Evolutionary conservation across 2,797 vertebrate genomes (phyloP), one percentile per base, ranked within the genome.

Genomic region (Myoxocephalus aenaeus): DNA sequence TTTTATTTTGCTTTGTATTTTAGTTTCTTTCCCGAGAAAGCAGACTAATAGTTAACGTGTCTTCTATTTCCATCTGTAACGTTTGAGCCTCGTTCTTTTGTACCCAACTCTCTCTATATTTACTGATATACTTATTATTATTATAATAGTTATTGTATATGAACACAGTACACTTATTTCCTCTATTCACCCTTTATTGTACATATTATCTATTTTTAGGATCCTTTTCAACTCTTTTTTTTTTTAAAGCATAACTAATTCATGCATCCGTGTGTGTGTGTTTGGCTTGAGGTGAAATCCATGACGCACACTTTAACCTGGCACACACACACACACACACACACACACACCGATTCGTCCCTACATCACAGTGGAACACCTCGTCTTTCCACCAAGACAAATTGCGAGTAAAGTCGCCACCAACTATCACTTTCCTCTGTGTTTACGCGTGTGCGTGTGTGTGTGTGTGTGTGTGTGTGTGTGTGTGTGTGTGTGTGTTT

Each of bases 401-500:
- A 70, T 40, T 51, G 22, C 9, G 56, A 83, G 57, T 40, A 32
- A 72, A 56, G 70, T 36, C 17, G 56, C 44, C 54, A 10, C 54
- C 57, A 70, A 58, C 71, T 70, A 64, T 77, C 66, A 77, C 83
- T 79, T 78, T 79, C 81, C 59, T 82, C 65, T 77, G 65, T 77
- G 70, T 77, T 70, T 62, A 61, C 14, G 54, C 48, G 76, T 80
- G 64, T 84, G 63, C 73, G 69, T 78, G 64, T 76, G 70, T 76
- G 76, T 79, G 70, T 65, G 44, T 77, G 64, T 84, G 88, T 87
- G 76, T 78, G 64, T 76, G 70, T 77, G 76, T 81, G 73, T 65
- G 44, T 75, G 64, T 84, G 89, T 72, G 77, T 63, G 73, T 75
- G 82, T 75, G 89, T 87, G 87, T 87, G 77, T 80, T 76, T 89